Evolutionary conservation across 2,113 vertebrate genomes (phyloP).

Genomic region (human): GRCh38 chr9:127365501-127366000

Average conservation of each 20-base stretch:
- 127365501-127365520: background rate
- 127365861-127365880: background rate
- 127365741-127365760: background rate
- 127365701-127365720: background rate
- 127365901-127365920: fast-evolving
- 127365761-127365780: background rate
- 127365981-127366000: background rate
- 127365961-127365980: background rate
- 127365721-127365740: background rate
- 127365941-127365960: background rate
- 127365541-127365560: background rate
- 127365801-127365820: background rate
- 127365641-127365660: background rate
- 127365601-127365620: background rate
- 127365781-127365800: background rate
- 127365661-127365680: background rate
- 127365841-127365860: background rate
- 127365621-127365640: background rate
- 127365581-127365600: background rate
- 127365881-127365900: background rate
- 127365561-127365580: fast-evolving
- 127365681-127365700: background rate
- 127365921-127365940: background rate
- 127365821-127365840: background rate
- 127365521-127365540: background rate